Conservation (phyloP, 2,888 invertebrate genomes). For the Phasia obesa region DNA sequence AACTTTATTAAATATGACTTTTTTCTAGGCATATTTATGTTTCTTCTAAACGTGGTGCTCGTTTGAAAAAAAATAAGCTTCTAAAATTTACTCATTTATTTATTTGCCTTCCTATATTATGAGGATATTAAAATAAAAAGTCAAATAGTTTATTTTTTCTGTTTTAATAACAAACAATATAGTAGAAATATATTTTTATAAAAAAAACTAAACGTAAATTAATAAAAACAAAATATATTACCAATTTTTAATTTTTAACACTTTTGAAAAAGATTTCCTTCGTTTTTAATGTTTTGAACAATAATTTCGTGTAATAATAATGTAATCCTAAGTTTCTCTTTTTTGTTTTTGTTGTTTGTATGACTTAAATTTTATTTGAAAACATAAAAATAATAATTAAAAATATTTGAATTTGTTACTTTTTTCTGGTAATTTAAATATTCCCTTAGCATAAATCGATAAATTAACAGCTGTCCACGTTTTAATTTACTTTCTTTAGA, state of each 20-base stretch:
- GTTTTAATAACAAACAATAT: slow-evolving; percentile 65
- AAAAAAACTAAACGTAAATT: slow-evolving; percentile 58
- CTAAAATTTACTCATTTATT: too few relatives aligned
- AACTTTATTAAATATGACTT: too few relatives aligned
- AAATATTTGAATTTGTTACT: slow-evolving; percentile 47
- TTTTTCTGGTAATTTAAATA: slow-evolving; percentile 59
- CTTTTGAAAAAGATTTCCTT: slow-evolving; percentile 48
- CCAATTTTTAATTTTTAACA: slow-evolving; percentile 34
- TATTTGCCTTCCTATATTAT: too few relatives aligned
- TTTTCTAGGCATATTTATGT: too few relatives aligned
- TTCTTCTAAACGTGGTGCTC: too few relatives aligned
- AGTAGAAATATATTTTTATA: slow-evolving; percentile 58
- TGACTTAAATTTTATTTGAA: slow-evolving; percentile 53
- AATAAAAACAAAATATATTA: slow-evolving; percentile 47
- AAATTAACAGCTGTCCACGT: slow-evolving; percentile 56
- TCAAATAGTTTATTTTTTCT: slow-evolving; percentile 39
- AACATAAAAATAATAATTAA: slow-evolving; percentile 57
- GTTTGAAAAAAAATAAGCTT: too few relatives aligned
- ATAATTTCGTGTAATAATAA: slow-evolving; percentile 47
- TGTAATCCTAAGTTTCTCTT: slow-evolving; percentile 38
- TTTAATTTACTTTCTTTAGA: slow-evolving; percentile 57
- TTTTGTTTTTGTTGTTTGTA: slow-evolving; percentile 42
- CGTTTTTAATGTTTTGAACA: slow-evolving; percentile 53
- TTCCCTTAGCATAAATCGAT: slow-evolving; percentile 65
- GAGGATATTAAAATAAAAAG: slow-evolving; percentile 52